Evolutionary conservation across 2,797 vertebrate species (phyloP).

Genomic region (Myoxocephalus aenaeus): DNA sequence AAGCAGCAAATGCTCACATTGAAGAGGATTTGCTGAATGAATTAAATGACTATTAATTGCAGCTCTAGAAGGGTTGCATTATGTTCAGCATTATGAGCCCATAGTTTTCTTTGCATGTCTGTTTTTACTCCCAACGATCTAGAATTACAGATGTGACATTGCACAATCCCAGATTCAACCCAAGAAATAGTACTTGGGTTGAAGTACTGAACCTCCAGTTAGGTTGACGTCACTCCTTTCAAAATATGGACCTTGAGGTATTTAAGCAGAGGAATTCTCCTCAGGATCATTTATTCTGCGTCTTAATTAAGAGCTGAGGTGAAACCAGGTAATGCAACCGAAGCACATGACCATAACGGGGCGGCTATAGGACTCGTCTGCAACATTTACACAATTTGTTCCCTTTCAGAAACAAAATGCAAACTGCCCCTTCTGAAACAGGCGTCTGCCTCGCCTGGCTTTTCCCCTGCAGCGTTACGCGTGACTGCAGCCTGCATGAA

Average conservation of each 20-base stretch:
- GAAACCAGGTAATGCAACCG: slow-evolving; percentile 24
- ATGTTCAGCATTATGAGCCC: neutral
- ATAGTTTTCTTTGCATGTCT: neutral
- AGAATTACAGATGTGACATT: neutral
- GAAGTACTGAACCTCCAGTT: neutral
- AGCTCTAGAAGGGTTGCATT: neutral
- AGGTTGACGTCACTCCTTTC: neutral
- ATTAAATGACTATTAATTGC: neutral
- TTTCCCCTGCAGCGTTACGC: slow-evolving; percentile 6
- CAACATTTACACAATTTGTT: slow-evolving; percentile 3
- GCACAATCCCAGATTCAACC: neutral
- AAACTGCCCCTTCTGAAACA: slow-evolving; percentile 16
- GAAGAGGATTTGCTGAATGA: neutral
- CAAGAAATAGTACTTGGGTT: neutral
- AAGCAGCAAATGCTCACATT: neutral
- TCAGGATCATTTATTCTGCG: neutral
- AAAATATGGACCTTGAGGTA: slow-evolving; percentile 21
- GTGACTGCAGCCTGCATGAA: slow-evolving; percentile 3
- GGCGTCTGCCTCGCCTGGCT: neutral
- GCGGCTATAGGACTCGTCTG: neutral
- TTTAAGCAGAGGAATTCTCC: slow-evolving; percentile 44
- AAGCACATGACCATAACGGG: neutral
- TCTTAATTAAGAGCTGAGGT: slow-evolving; percentile 48
- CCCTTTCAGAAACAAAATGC: slow-evolving; percentile 1
- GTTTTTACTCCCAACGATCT: neutral